These are phyloP conservation scores for Drosophila acutilabella DNA, from an alignment of 2,888 invertebrate species.

Conservation along the genomic window DNA sequence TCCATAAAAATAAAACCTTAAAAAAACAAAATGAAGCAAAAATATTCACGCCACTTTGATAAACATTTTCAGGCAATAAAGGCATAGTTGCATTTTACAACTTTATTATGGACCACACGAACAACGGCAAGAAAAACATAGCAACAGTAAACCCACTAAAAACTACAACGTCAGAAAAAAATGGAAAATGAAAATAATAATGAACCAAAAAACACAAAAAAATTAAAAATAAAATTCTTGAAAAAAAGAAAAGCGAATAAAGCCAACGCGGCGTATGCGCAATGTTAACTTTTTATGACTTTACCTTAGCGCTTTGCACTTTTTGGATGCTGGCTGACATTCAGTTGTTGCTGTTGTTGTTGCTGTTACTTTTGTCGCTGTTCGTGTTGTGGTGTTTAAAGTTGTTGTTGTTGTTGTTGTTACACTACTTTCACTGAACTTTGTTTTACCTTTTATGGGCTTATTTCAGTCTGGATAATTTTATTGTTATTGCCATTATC, in stretches of 20 bases:
- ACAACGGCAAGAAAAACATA: constrained; percentile 19
- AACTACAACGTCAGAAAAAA: constrained; percentile 1
- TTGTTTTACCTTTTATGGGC: constrained; percentile 31
- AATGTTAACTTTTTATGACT: constrained; percentile 68
- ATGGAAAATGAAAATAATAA: constrained; percentile 26
- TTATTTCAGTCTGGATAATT: constrained; percentile 35
- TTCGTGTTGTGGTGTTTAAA: not conserved
- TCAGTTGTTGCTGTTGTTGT: constrained; percentile 2
- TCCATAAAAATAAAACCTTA: constrained; percentile 31
- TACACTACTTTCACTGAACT: constrained; percentile 54
- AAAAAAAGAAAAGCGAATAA: constrained; percentile 5
- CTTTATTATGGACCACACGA: constrained; percentile 60
- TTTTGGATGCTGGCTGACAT: constrained; percentile 33
- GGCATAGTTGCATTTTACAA: constrained; percentile 69
- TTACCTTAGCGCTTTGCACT: constrained; percentile 32
- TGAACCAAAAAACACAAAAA: constrained; percentile 1
- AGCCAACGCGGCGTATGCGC: constrained; percentile 57
- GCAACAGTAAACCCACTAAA: not conserved
- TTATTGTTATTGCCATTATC: constrained; percentile 68
- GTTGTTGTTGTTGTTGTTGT: constrained; percentile 14
- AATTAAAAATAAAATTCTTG: constrained; percentile 18
- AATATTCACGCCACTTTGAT: constrained; percentile 60
- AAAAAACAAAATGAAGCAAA: constrained; percentile 34
- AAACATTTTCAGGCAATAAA: constrained; percentile 60
- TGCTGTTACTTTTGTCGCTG: constrained; percentile 10